A percentile compares a stretch with the other conserved stretches of the same genome.
Conservation (phyloP, 2,797 vertebrate species). For the Choloepus didactylus region DNA sequence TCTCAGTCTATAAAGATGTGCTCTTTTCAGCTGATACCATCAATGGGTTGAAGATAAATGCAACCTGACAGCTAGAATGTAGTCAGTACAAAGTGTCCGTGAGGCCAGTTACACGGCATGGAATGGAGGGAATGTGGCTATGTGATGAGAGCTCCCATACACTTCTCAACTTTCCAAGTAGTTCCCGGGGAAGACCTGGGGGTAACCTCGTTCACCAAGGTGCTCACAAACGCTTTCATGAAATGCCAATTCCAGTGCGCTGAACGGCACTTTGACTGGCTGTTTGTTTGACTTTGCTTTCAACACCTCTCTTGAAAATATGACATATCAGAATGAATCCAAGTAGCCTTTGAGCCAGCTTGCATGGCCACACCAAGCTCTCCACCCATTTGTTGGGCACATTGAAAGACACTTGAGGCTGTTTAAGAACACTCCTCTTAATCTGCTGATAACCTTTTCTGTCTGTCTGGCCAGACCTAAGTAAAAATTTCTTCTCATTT, state of each 20-base stretch:
- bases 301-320: conserved; percentile 80
- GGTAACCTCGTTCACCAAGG: conserved; percentile 43
- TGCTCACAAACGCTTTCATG: conserved; percentile 64
- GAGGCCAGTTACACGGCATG: conserved; percentile 67
- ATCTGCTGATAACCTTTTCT: conserved; percentile 76
- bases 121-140: conserved; percentile 81
- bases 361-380: conserved; percentile 61
- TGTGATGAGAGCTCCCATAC: conserved; percentile 53
- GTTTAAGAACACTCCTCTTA: conserved; percentile 72
- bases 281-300: conserved; percentile 72
- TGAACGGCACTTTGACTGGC: conserved; percentile 73
- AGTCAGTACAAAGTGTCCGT: conserved; percentile 68
- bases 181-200: conserved; percentile 63
- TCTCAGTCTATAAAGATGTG: conserved; percentile 54
- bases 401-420: conserved; percentile 56
- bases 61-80: conserved; percentile 70
- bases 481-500: conserved; percentile 67
- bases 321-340: conserved; percentile 75
- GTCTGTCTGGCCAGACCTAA: conserved; percentile 62
- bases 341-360: conserved; percentile 61
- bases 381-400: conserved; percentile 57
- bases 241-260: conserved; percentile 58
- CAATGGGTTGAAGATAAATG: conserved; percentile 46
- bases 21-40: conserved; percentile 61
- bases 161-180: conserved; percentile 72